A percentile compares a stretch with the other conserved stretches of the same genome.
These are phyloP conservation scores for Parnassius glacialis DNA, from an alignment of 2,888 invertebrate genomes.

Conservation along the genomic window DNA sequence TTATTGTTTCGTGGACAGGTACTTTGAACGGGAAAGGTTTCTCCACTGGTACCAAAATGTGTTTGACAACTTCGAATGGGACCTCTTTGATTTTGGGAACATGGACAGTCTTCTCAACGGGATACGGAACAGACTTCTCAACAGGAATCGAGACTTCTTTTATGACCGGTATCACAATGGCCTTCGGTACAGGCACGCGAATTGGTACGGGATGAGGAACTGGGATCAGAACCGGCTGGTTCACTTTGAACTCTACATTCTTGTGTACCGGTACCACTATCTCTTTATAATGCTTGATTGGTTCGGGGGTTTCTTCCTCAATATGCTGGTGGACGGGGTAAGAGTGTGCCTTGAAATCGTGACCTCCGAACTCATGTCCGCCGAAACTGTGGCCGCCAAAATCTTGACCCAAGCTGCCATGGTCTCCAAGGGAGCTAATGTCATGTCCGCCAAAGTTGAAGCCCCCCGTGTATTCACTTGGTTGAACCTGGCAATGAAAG, in stretches of 20 bases:
- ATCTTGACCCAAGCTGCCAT: conserved; percentile 28
- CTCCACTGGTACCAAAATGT: conserved; percentile 84
- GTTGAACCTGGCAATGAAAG: conserved; percentile 52
- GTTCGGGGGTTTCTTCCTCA: conserved; percentile 85
- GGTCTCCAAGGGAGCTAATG: conserved; percentile 15
- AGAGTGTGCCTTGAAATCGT: conserved; percentile 65
- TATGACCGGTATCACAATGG: conserved; percentile 84
- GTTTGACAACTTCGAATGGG: conserved; percentile 85
- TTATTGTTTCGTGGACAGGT: conserved; percentile 86
- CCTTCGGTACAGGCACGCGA: conserved; percentile 84
- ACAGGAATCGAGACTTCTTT: conserved; percentile 86
- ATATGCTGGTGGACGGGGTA: conserved; percentile 83
- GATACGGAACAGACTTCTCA: conserved; percentile 87
- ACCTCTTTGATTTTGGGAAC: conserved; percentile 85
- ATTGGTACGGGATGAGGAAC: conserved; percentile 85
- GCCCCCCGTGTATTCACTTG: conserved; percentile 58
- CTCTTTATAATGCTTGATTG: conserved; percentile 85
- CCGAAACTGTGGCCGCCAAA: conserved; percentile 50
- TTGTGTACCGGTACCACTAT: conserved; percentile 83
- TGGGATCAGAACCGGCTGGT: conserved; percentile 80
- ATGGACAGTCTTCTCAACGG: conserved; percentile 84
- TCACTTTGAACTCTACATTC: conserved; percentile 81
- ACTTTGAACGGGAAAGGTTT: conserved; percentile 86
- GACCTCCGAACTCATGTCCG: conserved; percentile 56
- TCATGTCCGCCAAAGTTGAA: conserved; percentile 42